Evolutionary conservation across 2,113 vertebrate species (phyloP).

Genomic region (Pitta sordida): DNA sequence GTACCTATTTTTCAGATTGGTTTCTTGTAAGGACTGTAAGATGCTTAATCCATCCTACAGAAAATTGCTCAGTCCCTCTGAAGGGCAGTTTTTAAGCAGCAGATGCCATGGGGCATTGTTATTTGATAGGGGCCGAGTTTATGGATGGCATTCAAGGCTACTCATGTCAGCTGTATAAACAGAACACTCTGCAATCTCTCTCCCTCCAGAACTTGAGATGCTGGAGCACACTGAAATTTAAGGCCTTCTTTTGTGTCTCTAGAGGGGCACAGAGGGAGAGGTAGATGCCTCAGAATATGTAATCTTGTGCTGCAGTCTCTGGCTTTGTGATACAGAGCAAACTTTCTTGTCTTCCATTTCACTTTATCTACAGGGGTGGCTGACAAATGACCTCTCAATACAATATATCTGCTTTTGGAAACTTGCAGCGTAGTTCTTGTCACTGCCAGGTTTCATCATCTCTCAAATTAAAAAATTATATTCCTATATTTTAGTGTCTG

Average conservation of each 20-base stretch:
- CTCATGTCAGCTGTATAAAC: background rate
- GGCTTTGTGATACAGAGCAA: background rate
- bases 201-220: background rate
- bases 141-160: background rate
- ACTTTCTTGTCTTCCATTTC: background rate
- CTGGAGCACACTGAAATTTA: background rate
- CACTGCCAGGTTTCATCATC: background rate
- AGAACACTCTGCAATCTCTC: background rate
- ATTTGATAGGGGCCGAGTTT: background rate
- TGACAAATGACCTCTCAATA: slow-evolving; percentile 26
- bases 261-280: background rate
- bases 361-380: background rate
- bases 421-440: slow-evolving; percentile 21
- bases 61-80: background rate
- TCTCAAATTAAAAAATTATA: slow-evolving; percentile 49
- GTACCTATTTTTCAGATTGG: background rate
- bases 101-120: background rate
- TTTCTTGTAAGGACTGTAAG: background rate
- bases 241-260: background rate
- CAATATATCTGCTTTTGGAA: background rate
- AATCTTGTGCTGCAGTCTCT: background rate
- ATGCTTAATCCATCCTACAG: background rate
- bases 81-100: background rate
- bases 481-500: background rate
- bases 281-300: background rate